Base-by-base conservation (phyloP, 1,140 invertebrate genomes). In the Thrips palmi region DNA sequence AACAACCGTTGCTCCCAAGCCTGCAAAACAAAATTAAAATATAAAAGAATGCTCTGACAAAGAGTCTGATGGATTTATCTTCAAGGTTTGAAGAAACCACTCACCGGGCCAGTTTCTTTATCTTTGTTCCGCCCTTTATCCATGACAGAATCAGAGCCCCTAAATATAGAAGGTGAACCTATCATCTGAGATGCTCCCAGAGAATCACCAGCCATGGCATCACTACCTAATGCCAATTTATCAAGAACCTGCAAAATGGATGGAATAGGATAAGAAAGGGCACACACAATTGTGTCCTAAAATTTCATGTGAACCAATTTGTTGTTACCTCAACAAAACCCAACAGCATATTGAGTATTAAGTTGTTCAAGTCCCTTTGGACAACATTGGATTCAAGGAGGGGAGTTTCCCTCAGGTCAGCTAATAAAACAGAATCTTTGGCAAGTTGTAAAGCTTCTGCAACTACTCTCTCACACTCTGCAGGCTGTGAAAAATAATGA, bases 371-470 rank as follows among this genome's bases (percentile, higher is more conserved):
- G 42, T 76, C 63, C 22, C 65, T 64, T 40, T 74, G 64, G 1
- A 78, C 72, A 15, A 64, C 62, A 0, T 65, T 52, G 45, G 66
- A 68, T 20, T 69, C 69, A 5, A 87, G 59, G 10, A 88, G 55
- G 18, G 68, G 55, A 30, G 65, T 54, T 63, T 83, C 77, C 62
- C 86, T 59, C 42, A 71, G 55, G 47, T 75, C 71, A 47, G 73
- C 62, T 41, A 70, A 66, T 15, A 89, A 62, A 36, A 87, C 82
- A 18, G 78, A 78, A 52, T 91, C 84, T 52, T 87, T 76, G 19
- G 89, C 76, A 24, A 85, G 68, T 43, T 83, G 81, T 3, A 91
- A 60, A 2, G 83, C 76, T 47, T 92, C 84, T 46, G 74, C 68
- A 4, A 94, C 64, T 47, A 83, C 71, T 41, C 75, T 67, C 56